phyloP scores from a whole-genome alignment of 2,113 vertebrate species.

The Pithys albifrons region DNA sequence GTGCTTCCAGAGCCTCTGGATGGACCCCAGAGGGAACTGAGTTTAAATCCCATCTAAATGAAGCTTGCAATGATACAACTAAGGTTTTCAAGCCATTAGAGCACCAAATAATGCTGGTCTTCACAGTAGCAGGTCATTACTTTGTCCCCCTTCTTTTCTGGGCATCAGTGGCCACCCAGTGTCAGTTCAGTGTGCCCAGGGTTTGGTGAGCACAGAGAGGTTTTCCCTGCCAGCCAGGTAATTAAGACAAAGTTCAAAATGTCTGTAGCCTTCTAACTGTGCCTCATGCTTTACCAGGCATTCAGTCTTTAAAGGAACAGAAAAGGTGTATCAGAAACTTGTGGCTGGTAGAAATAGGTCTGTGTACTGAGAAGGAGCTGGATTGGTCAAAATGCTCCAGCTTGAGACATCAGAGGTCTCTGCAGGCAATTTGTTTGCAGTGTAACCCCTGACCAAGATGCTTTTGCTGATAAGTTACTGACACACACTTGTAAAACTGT shows the following conservation, averaged over 20 bases:
- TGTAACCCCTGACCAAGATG: not conserved
- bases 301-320: not conserved
- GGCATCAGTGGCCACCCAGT: not conserved
- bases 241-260: not conserved
- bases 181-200: not conserved
- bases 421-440: not conserved
- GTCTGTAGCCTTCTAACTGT: not conserved
- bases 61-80: not conserved
- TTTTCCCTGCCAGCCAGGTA: not conserved
- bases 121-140: not conserved
- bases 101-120: not conserved
- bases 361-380: not conserved
- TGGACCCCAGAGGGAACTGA: not conserved
- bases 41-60: not conserved
- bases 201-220: not conserved
- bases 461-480: not conserved
- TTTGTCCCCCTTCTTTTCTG: not conserved
- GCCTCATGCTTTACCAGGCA: not conserved
- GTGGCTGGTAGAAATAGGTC: not conserved
- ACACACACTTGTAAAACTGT: not conserved
- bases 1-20: not conserved
- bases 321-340: not conserved
- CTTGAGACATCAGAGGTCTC: not conserved
- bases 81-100: not conserved
- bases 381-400: not conserved